A percentile compares a stretch with the other conserved stretches of the same genome.
Evolutionary conservation across 2,113 vertebrate species (phyloP).

Genomic region (Grammomys dolichurus): DNA sequence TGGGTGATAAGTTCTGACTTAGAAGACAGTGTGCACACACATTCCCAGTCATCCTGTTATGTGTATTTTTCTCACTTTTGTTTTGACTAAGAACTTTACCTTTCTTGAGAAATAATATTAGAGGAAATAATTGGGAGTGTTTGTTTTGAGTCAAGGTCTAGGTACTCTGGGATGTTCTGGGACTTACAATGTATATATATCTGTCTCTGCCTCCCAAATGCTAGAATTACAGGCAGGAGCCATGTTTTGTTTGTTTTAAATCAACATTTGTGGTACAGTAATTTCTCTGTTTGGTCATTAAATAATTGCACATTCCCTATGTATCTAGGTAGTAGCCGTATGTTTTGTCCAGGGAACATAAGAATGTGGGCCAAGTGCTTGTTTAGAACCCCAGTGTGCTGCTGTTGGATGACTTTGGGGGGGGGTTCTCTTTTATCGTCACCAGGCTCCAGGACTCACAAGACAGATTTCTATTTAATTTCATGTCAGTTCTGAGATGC

Average conservation of each 20-base stretch:
- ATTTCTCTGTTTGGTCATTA: slow-evolving; percentile 42
- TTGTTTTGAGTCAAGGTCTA: neutral
- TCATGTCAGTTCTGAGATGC: slow-evolving; percentile 27
- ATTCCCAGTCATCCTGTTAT: neutral
- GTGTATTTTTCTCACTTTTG: neutral
- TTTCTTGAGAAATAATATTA: slow-evolving; percentile 58
- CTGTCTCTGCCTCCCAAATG: too few species aligned
- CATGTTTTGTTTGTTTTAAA: neutral
- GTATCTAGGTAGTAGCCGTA: neutral
- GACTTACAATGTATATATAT: neutral
- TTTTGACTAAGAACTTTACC: slow-evolving; percentile 12
- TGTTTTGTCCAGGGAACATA: neutral
- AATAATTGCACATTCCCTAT: neutral
- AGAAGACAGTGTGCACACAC: neutral
- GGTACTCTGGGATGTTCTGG: too few species aligned
- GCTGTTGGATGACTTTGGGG: neutral
- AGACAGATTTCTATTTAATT: slow-evolving; percentile 2
- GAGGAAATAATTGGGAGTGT: slow-evolving; percentile 24
- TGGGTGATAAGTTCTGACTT: slow-evolving; percentile 31
- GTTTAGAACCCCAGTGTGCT: slow-evolving; percentile 45
- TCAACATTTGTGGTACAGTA: neutral
- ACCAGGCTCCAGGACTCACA: neutral
- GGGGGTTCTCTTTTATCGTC: neutral
- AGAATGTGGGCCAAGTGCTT: neutral
- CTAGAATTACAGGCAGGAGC: too few species aligned